These are phyloP conservation scores for Caenorhabditis drosophilae DNA, from an alignment of 2,888 invertebrate species.

Conservation along the genomic window DNA sequence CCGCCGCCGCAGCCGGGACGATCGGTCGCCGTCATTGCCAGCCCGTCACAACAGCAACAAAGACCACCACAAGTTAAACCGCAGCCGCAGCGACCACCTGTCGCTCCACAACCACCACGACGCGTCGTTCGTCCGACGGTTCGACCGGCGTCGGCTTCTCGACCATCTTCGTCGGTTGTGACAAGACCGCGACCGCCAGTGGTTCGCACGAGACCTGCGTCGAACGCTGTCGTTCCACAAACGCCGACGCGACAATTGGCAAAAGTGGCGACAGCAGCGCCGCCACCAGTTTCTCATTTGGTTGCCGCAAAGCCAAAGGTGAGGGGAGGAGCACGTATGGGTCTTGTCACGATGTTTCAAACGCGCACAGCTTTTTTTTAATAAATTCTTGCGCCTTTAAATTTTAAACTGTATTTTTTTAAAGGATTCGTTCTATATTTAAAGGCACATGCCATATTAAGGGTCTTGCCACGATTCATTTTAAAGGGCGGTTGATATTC, in stretches of 20 bases:
- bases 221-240: conserved; percentile 5
- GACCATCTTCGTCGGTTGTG: no score
- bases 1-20: conserved; percentile 13
- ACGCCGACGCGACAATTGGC: conserved; percentile 6
- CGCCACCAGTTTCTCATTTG: conserved; percentile 10
- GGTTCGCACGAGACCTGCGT: conserved; percentile 3
- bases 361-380: no score
- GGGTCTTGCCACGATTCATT: no score
- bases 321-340: conserved; percentile 3
- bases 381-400: no score
- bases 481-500: no score
- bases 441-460: no score
- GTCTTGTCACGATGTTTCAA: no score
- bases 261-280: not conserved
- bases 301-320: conserved; percentile 15
- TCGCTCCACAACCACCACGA: no score
- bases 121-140: no score
- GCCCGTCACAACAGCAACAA: conserved; percentile 7
- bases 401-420: no score
- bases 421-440: no score
- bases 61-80: not conserved
- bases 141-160: no score
- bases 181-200: not conserved
- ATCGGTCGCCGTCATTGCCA: not conserved
- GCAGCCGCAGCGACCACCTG: not conserved